phyloP scores from a whole-genome alignment of 2,888 invertebrate genomes.

The Lithosia quadra region DNA sequence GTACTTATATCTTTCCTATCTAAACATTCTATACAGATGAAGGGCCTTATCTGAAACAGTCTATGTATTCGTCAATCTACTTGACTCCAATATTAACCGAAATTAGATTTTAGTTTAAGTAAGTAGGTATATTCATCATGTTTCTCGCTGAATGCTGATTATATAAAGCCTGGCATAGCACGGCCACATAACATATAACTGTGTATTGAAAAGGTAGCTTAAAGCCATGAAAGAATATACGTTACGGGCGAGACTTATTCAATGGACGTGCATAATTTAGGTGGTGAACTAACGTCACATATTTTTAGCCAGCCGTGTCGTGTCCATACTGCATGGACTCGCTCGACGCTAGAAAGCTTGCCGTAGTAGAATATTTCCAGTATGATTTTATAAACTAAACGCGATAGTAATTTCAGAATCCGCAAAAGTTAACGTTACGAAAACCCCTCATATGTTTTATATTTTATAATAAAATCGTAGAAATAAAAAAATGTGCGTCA shows the following conservation, averaged over 20 bases:
- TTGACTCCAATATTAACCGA: too few relatives aligned
- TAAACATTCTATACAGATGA: too few relatives aligned
- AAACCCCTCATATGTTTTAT: too few relatives aligned
- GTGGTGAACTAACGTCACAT: slow-evolving; percentile 51
- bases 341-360: slow-evolving; percentile 23
- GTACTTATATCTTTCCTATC: too few relatives aligned
- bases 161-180: slow-evolving; percentile 26
- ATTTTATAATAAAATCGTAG: too few relatives aligned
- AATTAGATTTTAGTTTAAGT: too few relatives aligned
- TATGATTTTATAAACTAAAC: slow-evolving; percentile 26
- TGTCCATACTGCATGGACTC: slow-evolving; percentile 17
- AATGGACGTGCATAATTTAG: slow-evolving; percentile 58
- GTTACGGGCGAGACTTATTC: slow-evolving; percentile 48
- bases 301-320: slow-evolving; percentile 42
- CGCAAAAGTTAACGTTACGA: background rate
- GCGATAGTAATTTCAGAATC: slow-evolving; percentile 15
- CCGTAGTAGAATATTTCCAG: slow-evolving; percentile 21
- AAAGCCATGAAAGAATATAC: slow-evolving; percentile 45
- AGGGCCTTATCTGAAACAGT: too few relatives aligned
- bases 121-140: too few relatives aligned
- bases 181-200: slow-evolving; percentile 23
- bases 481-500: too few relatives aligned
- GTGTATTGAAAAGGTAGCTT: slow-evolving; percentile 34
- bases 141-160: slow-evolving; percentile 24
- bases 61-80: too few relatives aligned